phyloP scores from a whole-genome alignment of 2,797 vertebrate genomes.

The Falco cherrug region DNA sequence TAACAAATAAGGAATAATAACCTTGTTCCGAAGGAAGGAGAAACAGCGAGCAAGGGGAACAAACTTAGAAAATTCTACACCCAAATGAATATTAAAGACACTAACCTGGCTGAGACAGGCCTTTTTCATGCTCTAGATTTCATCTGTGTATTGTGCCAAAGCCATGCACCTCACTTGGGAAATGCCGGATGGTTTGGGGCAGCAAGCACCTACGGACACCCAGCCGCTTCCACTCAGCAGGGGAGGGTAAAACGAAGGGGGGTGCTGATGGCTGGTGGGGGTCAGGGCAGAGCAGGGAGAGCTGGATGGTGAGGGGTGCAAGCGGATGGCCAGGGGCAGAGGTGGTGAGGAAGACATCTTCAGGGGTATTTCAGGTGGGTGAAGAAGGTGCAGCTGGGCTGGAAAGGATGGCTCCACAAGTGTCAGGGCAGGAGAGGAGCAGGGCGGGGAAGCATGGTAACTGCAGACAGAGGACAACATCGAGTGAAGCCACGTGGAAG shows the following conservation, averaged over 20 bases:
- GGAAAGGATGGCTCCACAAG: neutral
- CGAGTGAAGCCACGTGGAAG: rapidly evolving
- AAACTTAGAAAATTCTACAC: neutral
- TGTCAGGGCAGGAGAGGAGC: neutral
- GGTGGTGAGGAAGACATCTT: neutral
- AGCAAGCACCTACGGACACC: rapidly evolving
- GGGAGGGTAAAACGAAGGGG: neutral
- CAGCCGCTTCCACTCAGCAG: rapidly evolving
- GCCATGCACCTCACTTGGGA: rapidly evolving
- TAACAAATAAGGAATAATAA: neutral
- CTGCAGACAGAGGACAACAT: neutral
- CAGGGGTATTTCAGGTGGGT: neutral
- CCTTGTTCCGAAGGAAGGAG: neutral
- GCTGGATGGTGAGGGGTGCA: rapidly evolving
- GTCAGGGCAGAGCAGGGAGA: neutral
- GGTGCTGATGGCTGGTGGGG: rapidly evolving
- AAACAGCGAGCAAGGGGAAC: neutral
- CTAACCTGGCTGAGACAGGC: neutral
- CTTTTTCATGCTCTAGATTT: neutral
- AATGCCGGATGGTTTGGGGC: neutral
- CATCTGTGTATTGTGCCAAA: rapidly evolving
- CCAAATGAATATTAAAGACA: neutral
- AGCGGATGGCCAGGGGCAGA: neutral
- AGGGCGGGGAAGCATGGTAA: neutral
- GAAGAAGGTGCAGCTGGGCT: neutral